Conservation (phyloP, 1,140 invertebrate species). For the Drosophila lini region DNA sequence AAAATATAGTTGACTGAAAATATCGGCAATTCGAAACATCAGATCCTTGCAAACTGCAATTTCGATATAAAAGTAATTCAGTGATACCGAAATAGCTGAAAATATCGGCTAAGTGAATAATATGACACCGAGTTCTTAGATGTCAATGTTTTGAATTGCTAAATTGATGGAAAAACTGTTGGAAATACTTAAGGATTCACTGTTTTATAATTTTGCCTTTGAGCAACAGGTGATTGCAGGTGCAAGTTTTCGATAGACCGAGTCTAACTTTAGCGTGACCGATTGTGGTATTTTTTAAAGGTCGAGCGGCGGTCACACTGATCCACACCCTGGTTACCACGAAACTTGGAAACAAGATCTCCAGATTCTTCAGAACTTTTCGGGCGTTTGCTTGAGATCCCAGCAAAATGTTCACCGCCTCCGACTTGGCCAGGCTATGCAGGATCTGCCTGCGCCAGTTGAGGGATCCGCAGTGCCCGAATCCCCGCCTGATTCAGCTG, state of each 20-base stretch:
- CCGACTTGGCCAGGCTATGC: constrained; percentile 70
- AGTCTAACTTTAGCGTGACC: too few species aligned
- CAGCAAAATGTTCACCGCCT: constrained; percentile 56
- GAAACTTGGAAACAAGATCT: constrained; percentile 5
- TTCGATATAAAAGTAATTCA: too few species aligned
- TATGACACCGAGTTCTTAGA: too few species aligned
- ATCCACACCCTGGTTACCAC: constrained; percentile 6
- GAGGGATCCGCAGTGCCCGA: constrained; percentile 38
- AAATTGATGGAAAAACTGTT: too few species aligned
- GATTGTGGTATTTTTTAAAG: background rate
- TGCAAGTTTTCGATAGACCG: background rate
- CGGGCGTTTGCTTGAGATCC: constrained; percentile 21
- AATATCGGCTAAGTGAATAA: too few species aligned
- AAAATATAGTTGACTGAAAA: too few species aligned
- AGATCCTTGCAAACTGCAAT: too few species aligned
- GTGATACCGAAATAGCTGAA: too few species aligned
- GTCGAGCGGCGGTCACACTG: constrained; percentile 3
- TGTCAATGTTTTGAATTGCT: too few species aligned
- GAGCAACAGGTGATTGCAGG: constrained; percentile 5
- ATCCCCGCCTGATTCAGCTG: constrained; percentile 41
- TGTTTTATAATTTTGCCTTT: background rate
- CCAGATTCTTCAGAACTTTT: background rate
- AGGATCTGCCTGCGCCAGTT: constrained; percentile 70
- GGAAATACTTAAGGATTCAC: too few species aligned
- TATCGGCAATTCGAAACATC: too few species aligned